Conservation (phyloP, 2,797 vertebrate genomes). For the Diceros bicornis region DNA sequence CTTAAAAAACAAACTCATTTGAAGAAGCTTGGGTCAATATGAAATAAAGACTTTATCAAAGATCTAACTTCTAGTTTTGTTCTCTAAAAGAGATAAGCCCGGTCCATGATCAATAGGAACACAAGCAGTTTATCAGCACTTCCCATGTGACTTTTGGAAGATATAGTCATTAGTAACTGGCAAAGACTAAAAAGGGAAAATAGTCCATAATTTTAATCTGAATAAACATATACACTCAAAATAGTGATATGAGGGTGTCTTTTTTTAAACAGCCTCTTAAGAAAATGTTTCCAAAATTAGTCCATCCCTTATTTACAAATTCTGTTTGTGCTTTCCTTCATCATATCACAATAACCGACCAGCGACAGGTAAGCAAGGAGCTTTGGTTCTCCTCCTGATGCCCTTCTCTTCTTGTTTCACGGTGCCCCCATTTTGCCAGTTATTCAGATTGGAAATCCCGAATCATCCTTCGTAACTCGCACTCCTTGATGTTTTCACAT, state of each 20-base stretch:
- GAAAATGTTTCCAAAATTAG: background rate
- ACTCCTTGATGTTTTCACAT: background rate
- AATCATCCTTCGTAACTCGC: no score
- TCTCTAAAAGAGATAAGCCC: slow-evolving; percentile 87
- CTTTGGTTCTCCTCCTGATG: background rate
- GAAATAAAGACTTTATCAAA: slow-evolving; percentile 89
- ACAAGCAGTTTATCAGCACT: slow-evolving; percentile 84
- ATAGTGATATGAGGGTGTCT: background rate
- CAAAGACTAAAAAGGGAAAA: slow-evolving; percentile 41
- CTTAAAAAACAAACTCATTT: slow-evolving; percentile 89
- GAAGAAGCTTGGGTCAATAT: slow-evolving; percentile 89
- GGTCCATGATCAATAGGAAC: slow-evolving; percentile 85
- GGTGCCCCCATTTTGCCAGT: no score
- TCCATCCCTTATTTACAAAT: background rate
- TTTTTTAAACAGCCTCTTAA: background rate
- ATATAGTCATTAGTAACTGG: slow-evolving; percentile 73
- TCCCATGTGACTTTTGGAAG: slow-evolving; percentile 78
- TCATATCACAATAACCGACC: background rate
- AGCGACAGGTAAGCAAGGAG: background rate
- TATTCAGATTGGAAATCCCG: background rate
- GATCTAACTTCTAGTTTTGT: slow-evolving; percentile 87
- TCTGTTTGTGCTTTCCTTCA: background rate
- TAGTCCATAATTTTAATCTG: slow-evolving; percentile 46
- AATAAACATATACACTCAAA: slow-evolving; percentile 44
- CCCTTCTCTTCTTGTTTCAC: background rate